Conservation (phyloP, 2,888 invertebrate species). For the Portevinia maculata region DNA sequence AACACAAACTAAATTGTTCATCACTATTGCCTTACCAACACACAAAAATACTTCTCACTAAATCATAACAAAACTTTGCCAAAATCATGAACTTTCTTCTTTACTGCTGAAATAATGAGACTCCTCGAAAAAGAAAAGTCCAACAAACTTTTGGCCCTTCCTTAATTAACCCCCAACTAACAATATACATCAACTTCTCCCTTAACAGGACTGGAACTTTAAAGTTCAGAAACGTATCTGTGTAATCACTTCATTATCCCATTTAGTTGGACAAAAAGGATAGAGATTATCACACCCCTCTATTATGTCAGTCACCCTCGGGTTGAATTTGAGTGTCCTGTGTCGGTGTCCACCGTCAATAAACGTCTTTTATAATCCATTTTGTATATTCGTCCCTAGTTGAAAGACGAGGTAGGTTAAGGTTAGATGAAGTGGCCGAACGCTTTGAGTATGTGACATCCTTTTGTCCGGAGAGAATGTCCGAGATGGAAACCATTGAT, state of each 20-base stretch:
- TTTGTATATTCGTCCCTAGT: conserved; percentile 18
- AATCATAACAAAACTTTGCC: conserved; percentile 64
- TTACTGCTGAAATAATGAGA: conserved; percentile 38
- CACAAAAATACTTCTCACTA: neutral
- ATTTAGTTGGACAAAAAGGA: conserved; percentile 62
- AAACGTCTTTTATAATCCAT: conserved; percentile 45
- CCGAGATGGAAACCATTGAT: conserved; percentile 54
- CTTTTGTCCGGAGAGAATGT: conserved; percentile 48
- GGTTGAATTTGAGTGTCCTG: neutral
- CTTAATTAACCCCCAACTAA: conserved; percentile 66
- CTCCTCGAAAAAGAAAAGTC: conserved; percentile 49
- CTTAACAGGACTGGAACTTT: conserved; percentile 46
- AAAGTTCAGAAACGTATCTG: conserved; percentile 70
- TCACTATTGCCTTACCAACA: conserved; percentile 2
- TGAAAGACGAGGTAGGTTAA: conserved; percentile 14
- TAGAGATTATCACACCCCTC: conserved; percentile 63
- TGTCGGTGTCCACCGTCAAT: conserved; percentile 38
- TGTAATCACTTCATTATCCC: conserved; percentile 74
- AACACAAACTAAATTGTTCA: conserved; percentile 12
- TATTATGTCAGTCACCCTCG: conserved; percentile 15
- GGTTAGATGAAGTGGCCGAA: conserved; percentile 37
- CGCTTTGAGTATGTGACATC: conserved; percentile 50
- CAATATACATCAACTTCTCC: conserved; percentile 43
- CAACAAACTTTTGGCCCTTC: conserved; percentile 67
- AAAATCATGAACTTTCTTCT: conserved; percentile 61